Conservation (phyloP, 2,797 vertebrate species). For the Nyctalus aviator region DNA sequence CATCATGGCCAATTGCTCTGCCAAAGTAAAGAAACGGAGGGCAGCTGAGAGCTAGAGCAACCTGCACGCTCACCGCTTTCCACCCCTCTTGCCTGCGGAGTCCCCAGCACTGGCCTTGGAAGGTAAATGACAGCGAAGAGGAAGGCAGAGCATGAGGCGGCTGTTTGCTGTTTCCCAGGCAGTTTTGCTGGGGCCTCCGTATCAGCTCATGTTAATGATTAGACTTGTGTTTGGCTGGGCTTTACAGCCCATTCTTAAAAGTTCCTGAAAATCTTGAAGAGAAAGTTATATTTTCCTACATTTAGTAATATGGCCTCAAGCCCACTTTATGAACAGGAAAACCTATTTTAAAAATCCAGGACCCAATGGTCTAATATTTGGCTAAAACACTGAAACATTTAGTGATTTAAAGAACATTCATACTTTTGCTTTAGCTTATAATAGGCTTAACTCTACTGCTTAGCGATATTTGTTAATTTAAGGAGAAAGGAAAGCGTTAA, state of each 20-base stretch:
- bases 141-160: not conserved
- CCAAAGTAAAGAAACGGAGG: not conserved
- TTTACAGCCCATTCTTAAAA: not conserved
- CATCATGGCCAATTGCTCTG: not conserved
- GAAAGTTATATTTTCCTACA: not conserved
- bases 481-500: not conserved
- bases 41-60: not conserved
- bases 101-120: not conserved
- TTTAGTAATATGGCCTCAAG: not conserved
- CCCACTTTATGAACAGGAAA: constrained; percentile 9
- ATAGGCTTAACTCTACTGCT: not conserved
- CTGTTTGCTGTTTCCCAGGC: not conserved
- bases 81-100: accelerated
- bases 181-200: not conserved
- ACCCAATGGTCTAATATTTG: constrained; percentile 5
- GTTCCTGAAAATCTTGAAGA: not conserved
- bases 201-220: not conserved
- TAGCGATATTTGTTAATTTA: not conserved
- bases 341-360: not conserved
- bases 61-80: not conserved
- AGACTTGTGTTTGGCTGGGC: not conserved
- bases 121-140: too few species aligned
- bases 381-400: constrained; percentile 5
- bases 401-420: constrained; percentile 23
- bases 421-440: not conserved